A percentile compares a stretch with the other conserved stretches of the same genome.
phyloP scores from a whole-genome alignment of 2,797 vertebrate species.

The Staurois parvus region DNA sequence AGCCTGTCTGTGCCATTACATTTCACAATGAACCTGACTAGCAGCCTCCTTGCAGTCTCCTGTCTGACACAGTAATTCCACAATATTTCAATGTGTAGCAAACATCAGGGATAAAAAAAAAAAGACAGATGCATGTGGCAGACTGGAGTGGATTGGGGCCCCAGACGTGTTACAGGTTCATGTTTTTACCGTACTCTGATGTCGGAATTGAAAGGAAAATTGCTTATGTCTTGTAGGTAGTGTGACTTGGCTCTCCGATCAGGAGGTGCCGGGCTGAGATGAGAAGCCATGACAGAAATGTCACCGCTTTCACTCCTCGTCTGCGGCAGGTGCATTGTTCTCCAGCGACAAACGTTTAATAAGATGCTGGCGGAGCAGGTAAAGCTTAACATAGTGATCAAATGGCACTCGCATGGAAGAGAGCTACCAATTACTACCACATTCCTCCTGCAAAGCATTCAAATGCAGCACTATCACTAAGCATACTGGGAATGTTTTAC shows the following conservation, averaged over 20 bases:
- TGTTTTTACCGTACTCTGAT: slow-evolving; percentile 67
- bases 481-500: slow-evolving; percentile 4
- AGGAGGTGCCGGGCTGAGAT: slow-evolving; percentile 60
- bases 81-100: slow-evolving; percentile 30
- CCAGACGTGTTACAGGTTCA: slow-evolving; percentile 65
- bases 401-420: slow-evolving; percentile 22
- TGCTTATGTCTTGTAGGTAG: slow-evolving; percentile 75
- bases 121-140: slow-evolving; percentile 27
- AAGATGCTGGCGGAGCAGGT: slow-evolving; percentile 42
- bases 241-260: slow-evolving; percentile 63
- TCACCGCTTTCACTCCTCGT: slow-evolving; percentile 62
- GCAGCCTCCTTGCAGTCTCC: slow-evolving; percentile 2
- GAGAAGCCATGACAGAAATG: slow-evolving; percentile 46
- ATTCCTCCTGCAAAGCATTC: slow-evolving; percentile 38
- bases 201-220: slow-evolving; percentile 75
- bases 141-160: slow-evolving; percentile 62
- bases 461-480: background rate
- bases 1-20: slow-evolving; percentile 5
- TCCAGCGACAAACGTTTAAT: slow-evolving; percentile 59
- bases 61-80: slow-evolving; percentile 55
- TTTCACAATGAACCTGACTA: slow-evolving; percentile 37
- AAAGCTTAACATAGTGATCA: slow-evolving; percentile 47
- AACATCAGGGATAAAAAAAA: slow-evolving; percentile 17
- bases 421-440: slow-evolving; percentile 13
- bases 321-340: slow-evolving; percentile 56